These are phyloP conservation scores for Craniophora ligustri DNA, from an alignment of 2,888 invertebrate genomes.

Conservation along the genomic window DNA sequence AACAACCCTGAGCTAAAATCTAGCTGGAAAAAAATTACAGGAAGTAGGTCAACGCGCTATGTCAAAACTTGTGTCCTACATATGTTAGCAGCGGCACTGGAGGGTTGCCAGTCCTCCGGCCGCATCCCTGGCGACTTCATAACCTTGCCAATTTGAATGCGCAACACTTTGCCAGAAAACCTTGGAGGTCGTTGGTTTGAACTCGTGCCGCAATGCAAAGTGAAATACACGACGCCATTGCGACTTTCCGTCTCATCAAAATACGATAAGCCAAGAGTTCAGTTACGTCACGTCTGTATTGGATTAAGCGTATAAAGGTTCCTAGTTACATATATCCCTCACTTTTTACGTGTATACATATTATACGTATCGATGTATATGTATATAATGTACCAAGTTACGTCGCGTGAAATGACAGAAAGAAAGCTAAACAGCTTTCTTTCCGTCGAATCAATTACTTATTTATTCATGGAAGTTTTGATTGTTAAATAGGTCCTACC, in stretches of 20 bases:
- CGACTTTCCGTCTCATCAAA: constrained; percentile 25
- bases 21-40: constrained; percentile 49
- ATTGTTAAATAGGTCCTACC: too few relatives aligned
- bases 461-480: too few relatives aligned
- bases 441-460: too few relatives aligned
- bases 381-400: background rate
- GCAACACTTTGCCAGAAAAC: constrained; percentile 50
- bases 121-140: constrained; percentile 58
- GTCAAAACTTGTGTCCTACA: constrained; percentile 75
- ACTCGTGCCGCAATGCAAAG: constrained; percentile 26
- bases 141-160: constrained; percentile 65
- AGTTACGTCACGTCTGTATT: constrained; percentile 25
- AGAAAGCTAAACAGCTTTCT: too few relatives aligned
- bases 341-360: background rate
- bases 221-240: constrained; percentile 31
- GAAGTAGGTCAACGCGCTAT: constrained; percentile 67
- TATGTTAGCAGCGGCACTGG: constrained; percentile 75
- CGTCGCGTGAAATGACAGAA: constrained; percentile 5
- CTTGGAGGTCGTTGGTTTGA: constrained; percentile 37
- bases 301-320: constrained; percentile 29
- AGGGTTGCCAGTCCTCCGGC: constrained; percentile 69
- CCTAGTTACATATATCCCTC: constrained; percentile 12
- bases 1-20: constrained; percentile 26
- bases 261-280: constrained; percentile 26
- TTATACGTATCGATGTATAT: background rate